Percentiles rank a stretch among this genome's conserved stretches.
These are phyloP conservation scores for Tachina fera DNA, from an alignment of 2,888 invertebrate genomes.

Conservation along the genomic window DNA sequence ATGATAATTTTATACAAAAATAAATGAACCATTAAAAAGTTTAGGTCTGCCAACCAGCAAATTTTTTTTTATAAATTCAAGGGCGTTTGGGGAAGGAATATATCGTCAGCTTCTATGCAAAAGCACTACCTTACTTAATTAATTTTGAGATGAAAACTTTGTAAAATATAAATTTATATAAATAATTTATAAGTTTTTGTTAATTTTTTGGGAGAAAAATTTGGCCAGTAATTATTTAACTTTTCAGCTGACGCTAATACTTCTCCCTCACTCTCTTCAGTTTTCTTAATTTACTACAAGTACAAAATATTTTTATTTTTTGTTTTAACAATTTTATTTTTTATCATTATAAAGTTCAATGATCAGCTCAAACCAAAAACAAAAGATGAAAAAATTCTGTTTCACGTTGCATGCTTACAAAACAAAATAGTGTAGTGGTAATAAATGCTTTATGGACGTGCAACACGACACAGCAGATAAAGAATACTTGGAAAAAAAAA, in stretches of 20 bases:
- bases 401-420: neutral
- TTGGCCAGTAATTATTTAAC: too few species aligned
- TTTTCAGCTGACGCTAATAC: too few species aligned
- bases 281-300: neutral
- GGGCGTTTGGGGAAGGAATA: neutral
- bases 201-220: too few species aligned
- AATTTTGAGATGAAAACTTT: neutral
- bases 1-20: constrained; percentile 14
- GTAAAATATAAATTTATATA: too few species aligned
- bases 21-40: constrained; percentile 12
- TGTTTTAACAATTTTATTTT: neutral
- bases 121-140: neutral
- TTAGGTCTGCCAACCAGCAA: neutral
- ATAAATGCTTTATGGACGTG: constrained; percentile 4
- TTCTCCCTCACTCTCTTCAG: neutral
- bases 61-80: constrained; percentile 4
- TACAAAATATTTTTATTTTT: neutral
- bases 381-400: neutral
- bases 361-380: neutral
- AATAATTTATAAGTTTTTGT: too few species aligned
- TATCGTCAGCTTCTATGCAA: neutral
- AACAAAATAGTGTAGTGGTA: neutral
- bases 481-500: neutral
- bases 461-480: neutral
- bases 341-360: constrained; percentile 19